These are phyloP conservation scores for Glyptemys insculpta DNA, from an alignment of 2,797 vertebrate genomes.

Conservation along the genomic window DNA sequence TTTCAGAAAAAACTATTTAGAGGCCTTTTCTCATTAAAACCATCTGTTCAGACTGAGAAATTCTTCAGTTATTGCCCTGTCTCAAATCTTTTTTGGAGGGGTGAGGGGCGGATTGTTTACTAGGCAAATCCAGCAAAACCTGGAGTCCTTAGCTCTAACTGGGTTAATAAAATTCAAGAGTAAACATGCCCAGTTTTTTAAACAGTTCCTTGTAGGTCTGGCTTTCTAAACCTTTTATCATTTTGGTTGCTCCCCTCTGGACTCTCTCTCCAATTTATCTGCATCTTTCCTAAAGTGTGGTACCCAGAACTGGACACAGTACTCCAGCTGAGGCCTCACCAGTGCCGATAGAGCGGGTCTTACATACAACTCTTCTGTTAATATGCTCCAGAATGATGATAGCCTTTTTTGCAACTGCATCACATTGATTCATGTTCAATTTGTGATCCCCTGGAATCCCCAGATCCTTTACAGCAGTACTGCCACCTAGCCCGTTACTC, in stretches of 20 bases:
- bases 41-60: neutral
- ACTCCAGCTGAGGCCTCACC: neutral
- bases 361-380: neutral
- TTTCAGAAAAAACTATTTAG: neutral
- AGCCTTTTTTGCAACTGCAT: neutral
- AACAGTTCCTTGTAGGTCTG: neutral
- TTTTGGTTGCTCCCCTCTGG: neutral
- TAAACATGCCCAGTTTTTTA: neutral
- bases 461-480: neutral
- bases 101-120: neutral
- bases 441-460: neutral
- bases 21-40: neutral
- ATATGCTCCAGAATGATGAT: neutral
- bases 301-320: neutral
- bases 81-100: neutral
- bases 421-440: neutral
- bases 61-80: neutral
- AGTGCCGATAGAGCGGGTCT: neutral
- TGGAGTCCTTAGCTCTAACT: neutral
- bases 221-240: neutral
- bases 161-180: neutral
- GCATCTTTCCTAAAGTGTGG: neutral
- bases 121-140: neutral
- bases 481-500: neutral
- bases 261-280: neutral